These are phyloP conservation scores for Anthrax anthrax DNA, from an alignment of 2,888 invertebrate species.

Conservation along the genomic window DNA sequence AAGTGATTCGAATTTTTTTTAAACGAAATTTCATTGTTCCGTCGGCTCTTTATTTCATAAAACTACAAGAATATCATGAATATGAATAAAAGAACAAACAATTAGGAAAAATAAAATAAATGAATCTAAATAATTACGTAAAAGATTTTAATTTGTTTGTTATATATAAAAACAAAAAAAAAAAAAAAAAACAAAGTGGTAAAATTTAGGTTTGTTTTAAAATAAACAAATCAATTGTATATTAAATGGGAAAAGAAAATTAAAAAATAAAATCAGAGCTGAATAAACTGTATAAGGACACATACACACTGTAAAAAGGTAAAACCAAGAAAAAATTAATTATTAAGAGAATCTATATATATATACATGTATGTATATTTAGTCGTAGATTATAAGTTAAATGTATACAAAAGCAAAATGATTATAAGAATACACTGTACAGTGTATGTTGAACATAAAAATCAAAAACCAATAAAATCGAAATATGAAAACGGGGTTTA, in stretches of 20 bases:
- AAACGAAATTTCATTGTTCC: background rate
- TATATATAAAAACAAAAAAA: conserved; percentile 3
- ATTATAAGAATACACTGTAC: too few species aligned
- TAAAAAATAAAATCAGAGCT: too few species aligned
- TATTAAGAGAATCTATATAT: background rate
- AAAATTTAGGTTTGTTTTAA: too few species aligned
- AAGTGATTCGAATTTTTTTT: background rate
- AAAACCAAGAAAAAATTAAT: background rate
- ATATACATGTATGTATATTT: background rate
- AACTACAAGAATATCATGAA: background rate
- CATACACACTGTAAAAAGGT: conserved; percentile 8
- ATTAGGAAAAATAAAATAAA: background rate
- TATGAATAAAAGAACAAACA: background rate
- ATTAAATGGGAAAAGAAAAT: conserved; percentile 2
- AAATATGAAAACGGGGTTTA: background rate
- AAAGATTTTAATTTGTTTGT: background rate
- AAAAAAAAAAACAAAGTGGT: background rate
- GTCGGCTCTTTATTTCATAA: background rate
- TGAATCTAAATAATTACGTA: background rate
- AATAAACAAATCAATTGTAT: background rate
- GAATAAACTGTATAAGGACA: conserved; percentile 2
- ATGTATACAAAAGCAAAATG: background rate
- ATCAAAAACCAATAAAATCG: background rate
- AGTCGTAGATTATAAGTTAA: background rate
- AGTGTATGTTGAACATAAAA: background rate